A percentile compares a stretch with the other conserved stretches of the same genome.
Conservation (phyloP, 2,888 invertebrate species). For the Leucophora obtusa region DNA sequence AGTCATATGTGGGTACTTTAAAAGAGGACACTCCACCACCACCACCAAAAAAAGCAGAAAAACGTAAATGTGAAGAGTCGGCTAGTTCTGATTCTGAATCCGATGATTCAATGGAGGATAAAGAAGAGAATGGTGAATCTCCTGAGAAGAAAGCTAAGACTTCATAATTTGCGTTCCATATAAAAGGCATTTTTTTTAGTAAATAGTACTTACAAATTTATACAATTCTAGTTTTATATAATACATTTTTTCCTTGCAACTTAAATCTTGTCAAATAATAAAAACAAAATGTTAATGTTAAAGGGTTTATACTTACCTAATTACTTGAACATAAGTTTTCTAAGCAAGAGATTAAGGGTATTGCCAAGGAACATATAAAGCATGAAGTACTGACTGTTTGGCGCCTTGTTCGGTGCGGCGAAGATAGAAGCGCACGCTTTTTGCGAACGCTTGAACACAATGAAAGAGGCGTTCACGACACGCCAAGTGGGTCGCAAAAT, state of each 20-base stretch:
- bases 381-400: too few relatives aligned
- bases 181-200: constrained; percentile 40
- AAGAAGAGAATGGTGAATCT: constrained; percentile 61
- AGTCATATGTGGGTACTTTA: constrained; percentile 80
- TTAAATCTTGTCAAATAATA: neutral
- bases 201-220: constrained; percentile 50
- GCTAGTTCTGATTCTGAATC: constrained; percentile 44
- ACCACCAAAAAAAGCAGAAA: constrained; percentile 69
- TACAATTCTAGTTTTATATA: constrained; percentile 42
- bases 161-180: constrained; percentile 47
- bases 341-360: too few relatives aligned
- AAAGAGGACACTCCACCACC: constrained; percentile 47
- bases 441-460: too few relatives aligned
- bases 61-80: constrained; percentile 77
- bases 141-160: constrained; percentile 68
- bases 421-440: too few relatives aligned
- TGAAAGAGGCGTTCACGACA: too few relatives aligned
- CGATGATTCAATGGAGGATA: constrained; percentile 44
- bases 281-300: neutral
- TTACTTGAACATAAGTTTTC: neutral
- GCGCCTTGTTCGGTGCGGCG: too few relatives aligned
- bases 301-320: neutral
- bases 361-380: too few relatives aligned
- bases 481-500: too few relatives aligned
- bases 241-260: constrained; percentile 1